Evolutionary conservation across 2,888 invertebrate species (phyloP).

Genomic region (Rhaphigaster nebulosa): DNA sequence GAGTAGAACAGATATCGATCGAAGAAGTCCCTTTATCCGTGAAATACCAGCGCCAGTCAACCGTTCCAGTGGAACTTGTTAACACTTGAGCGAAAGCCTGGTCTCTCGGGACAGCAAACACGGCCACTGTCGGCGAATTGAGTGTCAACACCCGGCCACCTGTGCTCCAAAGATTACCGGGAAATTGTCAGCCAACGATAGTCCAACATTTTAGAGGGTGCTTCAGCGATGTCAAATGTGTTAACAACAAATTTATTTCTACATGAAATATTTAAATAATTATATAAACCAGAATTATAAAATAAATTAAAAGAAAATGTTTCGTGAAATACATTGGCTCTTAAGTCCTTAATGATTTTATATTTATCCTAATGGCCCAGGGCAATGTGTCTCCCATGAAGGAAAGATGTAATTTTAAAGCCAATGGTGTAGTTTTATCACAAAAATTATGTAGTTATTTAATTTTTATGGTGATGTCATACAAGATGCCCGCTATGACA

Average conservation of each 20-base stretch:
- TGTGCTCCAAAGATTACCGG: not conserved
- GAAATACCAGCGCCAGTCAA: not conserved
- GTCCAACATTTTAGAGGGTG: not conserved
- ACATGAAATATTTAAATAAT: too few relatives aligned
- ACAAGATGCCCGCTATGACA: too few relatives aligned
- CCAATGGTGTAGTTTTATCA: too few relatives aligned
- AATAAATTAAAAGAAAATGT: too few relatives aligned
- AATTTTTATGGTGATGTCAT: too few relatives aligned
- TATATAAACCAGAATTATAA: too few relatives aligned
- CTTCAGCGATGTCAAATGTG: not conserved
- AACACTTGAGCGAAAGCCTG: not conserved
- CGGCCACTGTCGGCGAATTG: not conserved
- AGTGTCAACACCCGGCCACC: conserved; percentile 23
- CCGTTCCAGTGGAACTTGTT: not conserved
- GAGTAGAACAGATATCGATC: not conserved
- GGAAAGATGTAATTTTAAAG: too few relatives aligned
- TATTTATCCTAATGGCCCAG: too few relatives aligned
- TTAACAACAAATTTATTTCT: not conserved
- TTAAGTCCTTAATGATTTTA: not conserved
- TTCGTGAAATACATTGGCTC: too few relatives aligned
- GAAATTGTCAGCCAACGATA: not conserved
- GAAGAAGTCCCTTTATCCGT: not conserved
- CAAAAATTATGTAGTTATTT: too few relatives aligned
- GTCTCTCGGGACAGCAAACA: conserved; percentile 5
- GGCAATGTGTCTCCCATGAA: too few relatives aligned